These are phyloP conservation scores for Sphaerophoria taeniata DNA, from an alignment of 2,888 invertebrate species.

Conservation along the genomic window DNA sequence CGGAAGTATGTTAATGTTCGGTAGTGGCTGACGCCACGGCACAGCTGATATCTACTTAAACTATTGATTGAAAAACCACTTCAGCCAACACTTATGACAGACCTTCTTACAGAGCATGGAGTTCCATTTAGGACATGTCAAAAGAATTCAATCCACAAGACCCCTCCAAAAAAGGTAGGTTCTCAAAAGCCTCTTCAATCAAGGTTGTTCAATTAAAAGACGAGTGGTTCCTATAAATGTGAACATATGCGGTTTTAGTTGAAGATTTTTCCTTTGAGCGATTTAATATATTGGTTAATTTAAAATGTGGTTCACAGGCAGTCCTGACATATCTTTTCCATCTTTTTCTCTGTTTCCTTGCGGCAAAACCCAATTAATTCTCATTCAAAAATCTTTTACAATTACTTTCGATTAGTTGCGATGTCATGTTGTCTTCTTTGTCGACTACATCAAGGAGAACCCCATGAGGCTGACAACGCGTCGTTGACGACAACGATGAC, in stretches of 20 bases:
- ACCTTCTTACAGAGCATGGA: neutral
- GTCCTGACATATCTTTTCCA: conserved; percentile 10
- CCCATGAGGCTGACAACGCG: conserved; percentile 29
- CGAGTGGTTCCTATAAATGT: conserved; percentile 43
- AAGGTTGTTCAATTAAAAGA: conserved; percentile 46
- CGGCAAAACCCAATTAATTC: conserved; percentile 74
- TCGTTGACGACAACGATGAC: neutral
- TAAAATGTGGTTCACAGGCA: conserved; percentile 19
- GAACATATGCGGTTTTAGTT: conserved; percentile 49
- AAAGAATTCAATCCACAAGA: conserved; percentile 44
- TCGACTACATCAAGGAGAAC: conserved; percentile 42
- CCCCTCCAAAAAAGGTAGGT: conserved; percentile 38
- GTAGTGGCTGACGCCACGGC: too few species aligned
- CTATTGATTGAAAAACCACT: too few species aligned
- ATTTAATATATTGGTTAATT: neutral
- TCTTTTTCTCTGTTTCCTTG: conserved; percentile 48
- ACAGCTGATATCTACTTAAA: too few species aligned
- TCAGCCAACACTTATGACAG: conserved; percentile 34
- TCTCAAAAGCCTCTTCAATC: conserved; percentile 59
- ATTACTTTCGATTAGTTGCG: conserved; percentile 71
- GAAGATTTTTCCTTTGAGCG: conserved; percentile 59
- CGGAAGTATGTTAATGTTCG: too few species aligned
- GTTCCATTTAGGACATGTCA: neutral
- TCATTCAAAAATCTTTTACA: conserved; percentile 71
- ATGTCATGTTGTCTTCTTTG: conserved; percentile 59